Base-by-base conservation (phyloP, 2,113 vertebrate species). In the Plecotus auritus region DNA sequence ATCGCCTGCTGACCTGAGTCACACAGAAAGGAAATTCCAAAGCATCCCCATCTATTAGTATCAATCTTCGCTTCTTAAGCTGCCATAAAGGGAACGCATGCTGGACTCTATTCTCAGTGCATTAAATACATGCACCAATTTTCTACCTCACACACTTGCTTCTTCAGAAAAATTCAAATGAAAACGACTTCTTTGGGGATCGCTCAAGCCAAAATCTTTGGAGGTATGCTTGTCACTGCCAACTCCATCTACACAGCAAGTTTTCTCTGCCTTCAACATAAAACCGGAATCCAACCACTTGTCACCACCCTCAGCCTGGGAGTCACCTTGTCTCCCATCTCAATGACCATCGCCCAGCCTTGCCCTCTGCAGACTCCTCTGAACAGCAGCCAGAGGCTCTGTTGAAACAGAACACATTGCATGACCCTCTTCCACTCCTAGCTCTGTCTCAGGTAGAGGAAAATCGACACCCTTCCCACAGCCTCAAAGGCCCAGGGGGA, bases 1-100 rank as follows among this genome's bases (percentile, higher is more conserved):
- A 67, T 70, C 77, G 67, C 45, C 61, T 59, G 40, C 69, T 92
- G 61, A 76, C 90, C 47, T 51, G 45, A 74, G 37, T 78, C 54
- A 10, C 70, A 77, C 22, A 73, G 51, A 69, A 91, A 95, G 87
- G 88, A 97, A 86, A 83, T 92, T 94, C 64, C 87, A 77, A 85
- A 64, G 35, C 17, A 42, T 67, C 47, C 22, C 11, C 10, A 40
- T n/a, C 67, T 92, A 42, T 93, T 69, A 56, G 1, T 54, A 73
- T 67, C 51, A 42, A 61, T 91, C 47, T 64, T 40, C 78, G 45
- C 74, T 81, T 69, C 93, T 83, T 93, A 54, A 47, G 40, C 16
- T 67, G 4, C 28, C 67, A 37, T 49, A 74, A 85, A 59, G 26
- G 51, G 67, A 95, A 47, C 13, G 7, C 8, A n/a, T 64, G 47